These are phyloP conservation scores for Peromyscus attwateri DNA, from an alignment of 2,797 vertebrate genomes.

Conservation along the genomic window DNA sequence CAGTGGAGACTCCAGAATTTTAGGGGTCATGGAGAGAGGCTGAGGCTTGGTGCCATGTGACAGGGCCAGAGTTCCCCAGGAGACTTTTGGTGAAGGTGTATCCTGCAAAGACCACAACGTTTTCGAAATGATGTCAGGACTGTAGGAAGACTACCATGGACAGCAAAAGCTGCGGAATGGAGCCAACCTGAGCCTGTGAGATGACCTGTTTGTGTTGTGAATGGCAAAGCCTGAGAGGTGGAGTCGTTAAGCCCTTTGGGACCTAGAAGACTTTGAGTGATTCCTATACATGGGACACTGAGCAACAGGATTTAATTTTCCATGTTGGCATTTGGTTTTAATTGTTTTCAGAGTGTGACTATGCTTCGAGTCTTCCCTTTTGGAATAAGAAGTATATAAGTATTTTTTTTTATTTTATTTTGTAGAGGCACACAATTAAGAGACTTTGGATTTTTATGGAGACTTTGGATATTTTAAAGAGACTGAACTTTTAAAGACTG, in stretches of 20 bases:
- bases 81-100: neutral
- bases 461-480: neutral
- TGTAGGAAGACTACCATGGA: neutral
- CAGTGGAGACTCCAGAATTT: neutral
- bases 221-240: neutral
- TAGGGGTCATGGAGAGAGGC: neutral
- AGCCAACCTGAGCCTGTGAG: neutral
- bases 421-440: neutral
- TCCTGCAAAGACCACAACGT: neutral
- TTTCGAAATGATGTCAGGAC: neutral
- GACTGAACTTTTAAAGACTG: neutral
- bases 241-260: neutral
- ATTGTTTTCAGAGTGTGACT: neutral
- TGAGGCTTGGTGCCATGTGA: neutral
- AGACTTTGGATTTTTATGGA: neutral
- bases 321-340: neutral
- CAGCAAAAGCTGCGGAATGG: neutral
- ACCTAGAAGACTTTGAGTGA: neutral
- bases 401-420: neutral
- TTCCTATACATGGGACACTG: neutral
- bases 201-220: neutral
- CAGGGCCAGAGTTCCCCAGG: neutral
- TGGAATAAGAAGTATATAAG: neutral
- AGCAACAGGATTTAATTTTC: too few species aligned
- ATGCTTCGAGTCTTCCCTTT: neutral